Evolutionary conservation across 2,797 vertebrate species (phyloP), one percentile per base, ranked within the genome.

Genomic region (Ataeniobius toweri): DNA sequence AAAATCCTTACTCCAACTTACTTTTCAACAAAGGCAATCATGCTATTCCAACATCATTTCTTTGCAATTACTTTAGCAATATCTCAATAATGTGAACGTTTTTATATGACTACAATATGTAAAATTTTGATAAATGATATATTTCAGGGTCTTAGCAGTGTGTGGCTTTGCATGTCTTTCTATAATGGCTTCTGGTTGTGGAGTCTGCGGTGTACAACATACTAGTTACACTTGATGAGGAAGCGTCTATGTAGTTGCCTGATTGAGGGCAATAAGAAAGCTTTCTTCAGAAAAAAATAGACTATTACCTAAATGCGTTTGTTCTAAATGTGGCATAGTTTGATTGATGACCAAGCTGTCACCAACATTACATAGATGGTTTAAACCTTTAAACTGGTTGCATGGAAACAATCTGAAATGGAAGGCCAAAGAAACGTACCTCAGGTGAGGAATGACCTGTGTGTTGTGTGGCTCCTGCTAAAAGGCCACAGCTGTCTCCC

Each of bases 381-480:
- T 75, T 80, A 73, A 78, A 79, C 58, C 80, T 84, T 80, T 67
- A 53, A 77, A 82, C 26, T 13, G 26, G 88, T 94, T 95, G 91
- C 93, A 86, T 89, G 81, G 93, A 86, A 93, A 95, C 94, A 87
- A 79, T 92, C 86, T 85, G 65, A 94, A 91, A 95, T 53, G 76
- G 93, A 93, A 92, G 91, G 85, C 76, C 39, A 51, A 31, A 83
- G 87, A 84, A 91, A 92, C 83, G 85, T 91, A 91, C 90, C 92
- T 85, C 86, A 84, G 90, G 94, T 94, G 85, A 92, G 83, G 86
- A 89, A 91, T 94, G 94, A 95, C 94, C 95, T 92, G 90, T 90
- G 81, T 88, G 85, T 82, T 87, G 82, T 85, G 87, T 88, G 84
- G 58, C 86, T 87, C 86, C 88, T 80, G 82, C 92, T 87, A 86